phyloP scores from a whole-genome alignment of 2,888 invertebrate genomes.

The Pristionchus arcanus region DNA sequence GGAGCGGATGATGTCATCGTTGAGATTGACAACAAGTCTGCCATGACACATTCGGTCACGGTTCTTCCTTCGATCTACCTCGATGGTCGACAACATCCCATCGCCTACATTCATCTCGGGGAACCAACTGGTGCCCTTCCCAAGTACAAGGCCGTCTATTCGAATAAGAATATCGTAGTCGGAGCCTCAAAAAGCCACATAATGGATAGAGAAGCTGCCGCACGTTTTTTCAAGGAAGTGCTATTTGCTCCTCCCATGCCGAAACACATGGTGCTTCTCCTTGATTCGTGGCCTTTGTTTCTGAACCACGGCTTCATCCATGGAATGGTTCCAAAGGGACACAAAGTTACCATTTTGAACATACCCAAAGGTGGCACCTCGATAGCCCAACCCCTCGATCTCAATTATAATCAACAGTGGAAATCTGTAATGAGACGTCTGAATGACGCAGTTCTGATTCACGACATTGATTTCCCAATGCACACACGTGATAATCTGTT shows the following conservation, averaged over 20 bases:
- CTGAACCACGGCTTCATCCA: constrained; percentile 17
- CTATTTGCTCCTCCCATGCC: not conserved
- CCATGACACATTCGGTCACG: not conserved
- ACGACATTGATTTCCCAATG: not conserved
- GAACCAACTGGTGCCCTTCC: not conserved
- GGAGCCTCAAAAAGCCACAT: not conserved
- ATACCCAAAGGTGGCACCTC: not conserved
- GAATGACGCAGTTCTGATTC: not conserved
- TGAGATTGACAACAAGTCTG: not conserved
- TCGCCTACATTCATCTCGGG: not conserved
- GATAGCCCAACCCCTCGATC: constrained; percentile 4
- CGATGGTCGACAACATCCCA: constrained; percentile 13
- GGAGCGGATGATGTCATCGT: not conserved
- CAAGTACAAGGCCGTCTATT: not conserved
- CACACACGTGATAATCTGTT: not conserved
- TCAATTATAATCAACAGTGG: constrained; percentile 13
- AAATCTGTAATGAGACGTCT: not conserved
- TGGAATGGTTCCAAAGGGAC: not conserved
- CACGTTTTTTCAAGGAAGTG: not conserved
- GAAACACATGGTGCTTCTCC: not conserved
- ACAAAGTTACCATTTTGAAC: not conserved
- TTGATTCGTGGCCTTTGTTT: not conserved
- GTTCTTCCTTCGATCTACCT: not conserved
- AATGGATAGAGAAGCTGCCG: not conserved
- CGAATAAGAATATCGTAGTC: not conserved